Conservation (phyloP, 2,113 vertebrate genomes). For the Cromileptes altivelis region DNA sequence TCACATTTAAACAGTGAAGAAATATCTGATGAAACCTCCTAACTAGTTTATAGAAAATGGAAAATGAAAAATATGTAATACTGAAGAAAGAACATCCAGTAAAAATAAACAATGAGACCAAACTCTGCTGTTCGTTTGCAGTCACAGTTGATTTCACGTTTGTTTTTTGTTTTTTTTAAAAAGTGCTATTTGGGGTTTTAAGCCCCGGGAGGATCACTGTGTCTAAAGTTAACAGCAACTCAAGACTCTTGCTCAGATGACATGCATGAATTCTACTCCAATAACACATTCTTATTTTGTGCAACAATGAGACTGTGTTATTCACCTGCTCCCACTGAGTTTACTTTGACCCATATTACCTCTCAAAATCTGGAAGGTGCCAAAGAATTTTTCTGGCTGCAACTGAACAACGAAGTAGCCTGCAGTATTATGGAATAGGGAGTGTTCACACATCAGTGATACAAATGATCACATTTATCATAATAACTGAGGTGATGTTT, state of each 20-base stretch:
- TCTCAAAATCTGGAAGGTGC: constrained; percentile 13
- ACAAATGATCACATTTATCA: constrained; percentile 3
- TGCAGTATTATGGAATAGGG: neutral
- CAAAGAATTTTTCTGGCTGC: constrained; percentile 35
- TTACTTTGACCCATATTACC: constrained; percentile 30
- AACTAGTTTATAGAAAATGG: neutral
- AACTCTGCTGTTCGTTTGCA: neutral
- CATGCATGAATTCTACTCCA: constrained; percentile 26
- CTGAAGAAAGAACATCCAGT: neutral
- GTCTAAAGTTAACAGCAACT: constrained; percentile 32
- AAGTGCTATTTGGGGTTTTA: neutral
- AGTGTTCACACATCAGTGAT: neutral
- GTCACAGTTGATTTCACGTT: neutral
- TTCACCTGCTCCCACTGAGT: constrained; percentile 61
- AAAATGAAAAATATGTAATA: neutral
- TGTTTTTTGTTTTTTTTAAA: neutral
- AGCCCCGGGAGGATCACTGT: constrained; percentile 1
- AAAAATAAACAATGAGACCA: neutral
- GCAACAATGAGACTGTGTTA: constrained; percentile 39
- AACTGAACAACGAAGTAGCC: neutral
- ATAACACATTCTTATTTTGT: constrained; percentile 38
- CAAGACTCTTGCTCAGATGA: constrained; percentile 16
- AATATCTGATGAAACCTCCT: neutral
- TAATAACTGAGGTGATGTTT: constrained; percentile 18
- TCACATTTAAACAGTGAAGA: neutral